phyloP scores from a whole-genome alignment of 2,113 vertebrate species.

The Myotis davidii region DNA sequence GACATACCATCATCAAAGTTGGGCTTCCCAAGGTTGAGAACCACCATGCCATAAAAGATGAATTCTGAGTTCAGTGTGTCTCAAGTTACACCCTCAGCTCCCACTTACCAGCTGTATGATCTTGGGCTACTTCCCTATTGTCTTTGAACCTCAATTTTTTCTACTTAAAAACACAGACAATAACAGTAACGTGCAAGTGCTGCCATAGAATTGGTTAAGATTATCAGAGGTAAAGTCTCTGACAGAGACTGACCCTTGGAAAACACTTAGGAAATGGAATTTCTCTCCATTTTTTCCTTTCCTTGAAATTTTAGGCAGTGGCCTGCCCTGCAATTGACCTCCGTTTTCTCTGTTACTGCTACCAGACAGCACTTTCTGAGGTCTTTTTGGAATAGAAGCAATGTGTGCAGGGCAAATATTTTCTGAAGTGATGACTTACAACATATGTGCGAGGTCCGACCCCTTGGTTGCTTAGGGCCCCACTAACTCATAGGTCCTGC shows the following conservation, averaged over 20 bases:
- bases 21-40: background rate
- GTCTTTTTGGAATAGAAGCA: background rate
- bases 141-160: background rate
- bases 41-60: background rate
- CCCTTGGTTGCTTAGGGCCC: background rate
- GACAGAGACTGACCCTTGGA: background rate
- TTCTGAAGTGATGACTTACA: background rate
- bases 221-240: background rate
- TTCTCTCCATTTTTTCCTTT: background rate
- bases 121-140: background rate
- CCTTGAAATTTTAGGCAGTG: background rate
- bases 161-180: background rate
- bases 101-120: background rate
- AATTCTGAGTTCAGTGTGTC: background rate
- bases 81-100: background rate
- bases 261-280: background rate
- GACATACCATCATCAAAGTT: background rate
- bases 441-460: background rate
- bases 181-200: background rate
- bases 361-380: background rate
- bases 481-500: background rate
- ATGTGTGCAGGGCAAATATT: background rate
- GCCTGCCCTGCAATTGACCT: background rate
- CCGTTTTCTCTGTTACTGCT: background rate
- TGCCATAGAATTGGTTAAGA: background rate